Base-by-base conservation (phyloP, 1,140 invertebrate species). In the Sminthurinus signatus region DNA sequence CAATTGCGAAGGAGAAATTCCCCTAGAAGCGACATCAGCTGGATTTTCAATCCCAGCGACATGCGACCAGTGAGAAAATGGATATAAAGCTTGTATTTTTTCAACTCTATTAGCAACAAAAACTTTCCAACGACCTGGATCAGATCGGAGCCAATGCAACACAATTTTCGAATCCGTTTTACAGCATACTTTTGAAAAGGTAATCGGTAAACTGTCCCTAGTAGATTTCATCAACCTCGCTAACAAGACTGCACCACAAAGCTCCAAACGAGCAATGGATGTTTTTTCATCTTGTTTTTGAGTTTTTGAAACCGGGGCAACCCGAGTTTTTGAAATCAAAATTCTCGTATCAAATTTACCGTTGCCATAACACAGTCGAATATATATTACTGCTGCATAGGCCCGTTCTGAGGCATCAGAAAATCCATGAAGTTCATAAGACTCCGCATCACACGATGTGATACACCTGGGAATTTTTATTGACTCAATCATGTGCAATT, bases 121-220 rank as follows among this genome's bases (percentile, higher is more conserved):
- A 0, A 69, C 72, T 69, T 78, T 74, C 61, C 73, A 72, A 25
- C 60, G 54, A 23, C 62, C 46, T 10, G 73, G 68, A 15, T 72
- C 31, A 17, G 43, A 64, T 15, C 63, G 48, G 8, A 79, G 70
- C 76, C 77, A 79, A 2, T 71, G 43, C 12, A 78, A 46, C 1
- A 73, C 73, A n/a, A 78, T 72, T 5, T 61, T 74, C 0, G 77
- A 79, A 69, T 80, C 77, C 1, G 73, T 73, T 56, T 66, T 74
- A 27, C 10, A 8, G 19, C 19, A 14, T 2, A n/a, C 21, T 2
- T 31, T 19, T 1, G n/a, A 12, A 19, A 57, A 36, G 14, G 0
- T 17, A 15, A 57, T 19, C 1, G 52, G 25, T 1, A 60, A 12
- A n/a, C 46, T 17, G 1, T 62, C 39, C 23, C n/a, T n/a, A 15